Base-by-base conservation (phyloP, 2,113 vertebrate genomes). In the Cyanistes caeruleus region DNA sequence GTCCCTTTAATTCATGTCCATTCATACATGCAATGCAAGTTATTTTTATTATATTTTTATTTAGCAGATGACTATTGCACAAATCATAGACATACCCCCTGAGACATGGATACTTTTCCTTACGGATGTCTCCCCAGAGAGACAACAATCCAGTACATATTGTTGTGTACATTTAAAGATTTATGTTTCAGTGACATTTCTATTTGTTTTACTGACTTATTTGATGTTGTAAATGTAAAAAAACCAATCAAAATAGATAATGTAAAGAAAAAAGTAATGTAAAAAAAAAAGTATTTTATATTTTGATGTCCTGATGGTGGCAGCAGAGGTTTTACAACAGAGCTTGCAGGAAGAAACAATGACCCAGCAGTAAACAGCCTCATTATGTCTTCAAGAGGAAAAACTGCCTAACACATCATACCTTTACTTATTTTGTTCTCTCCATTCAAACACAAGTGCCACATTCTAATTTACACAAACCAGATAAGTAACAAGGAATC, bases 281-380 rank as follows among this genome's bases (percentile, higher is more conserved):
- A 14, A 44, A 70, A 28, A 18, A 77, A 23, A 59, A 30, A 60
- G 16, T 24, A 51, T 55, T 96, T 91, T 74, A 14, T 79, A 87
- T 87, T 84, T 73, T 35, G 52, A 25, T 48, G 78, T 62, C 97
- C 96, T 96, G 94, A 90, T 81, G 95, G 83, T 95, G 96, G 96
- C 94, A 91, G 95, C 43, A 93, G 72, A 85, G 64, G 83, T 90
- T 96, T 93, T 77, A 49, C 51, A 88, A 75, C 14, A 46, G 39
- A 44, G 60, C 51, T 59, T 60, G 41, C 39, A 69, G 84, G 84
- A 68, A 22, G 82, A 70, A 28, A 11, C 27, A 84, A 33, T 11
- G 60, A 91, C 65, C 85, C 53, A 78, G 73, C 59, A 51, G 58
- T 93, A 93, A 92, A 79, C 48, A 92, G 64, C 46, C 62, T 96